Evolutionary conservation across 1,140 invertebrate genomes (phyloP).

Genomic region (Tetramorium alpestre): DNA sequence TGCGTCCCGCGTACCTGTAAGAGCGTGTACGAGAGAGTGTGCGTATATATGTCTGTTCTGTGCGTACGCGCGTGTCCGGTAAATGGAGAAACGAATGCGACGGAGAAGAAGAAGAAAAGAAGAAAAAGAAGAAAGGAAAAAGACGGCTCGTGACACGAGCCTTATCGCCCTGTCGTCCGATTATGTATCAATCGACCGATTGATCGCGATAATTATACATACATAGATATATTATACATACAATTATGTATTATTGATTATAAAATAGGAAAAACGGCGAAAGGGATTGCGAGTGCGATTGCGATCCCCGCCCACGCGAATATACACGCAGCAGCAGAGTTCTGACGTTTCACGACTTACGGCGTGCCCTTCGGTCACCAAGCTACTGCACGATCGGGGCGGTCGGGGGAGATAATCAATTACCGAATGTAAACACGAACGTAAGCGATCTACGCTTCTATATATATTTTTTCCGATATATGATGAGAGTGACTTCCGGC

Average conservation of each 20-base stretch:
- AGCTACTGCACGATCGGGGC: not conserved
- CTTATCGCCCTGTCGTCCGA: conserved; percentile 50
- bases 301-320: conserved; percentile 24
- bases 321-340: conserved; percentile 29
- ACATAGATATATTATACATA: conserved; percentile 56
- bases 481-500: conserved; percentile 12
- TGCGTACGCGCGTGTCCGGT: conserved; percentile 50
- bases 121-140: conserved; percentile 1
- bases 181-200: conserved; percentile 51
- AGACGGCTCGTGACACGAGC: conserved; percentile 26
- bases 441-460: conserved; percentile 20
- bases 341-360: conserved; percentile 3
- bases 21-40: conserved; percentile 72
- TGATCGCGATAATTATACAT: conserved; percentile 42
- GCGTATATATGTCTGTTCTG: conserved; percentile 36
- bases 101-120: not conserved
- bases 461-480: conserved; percentile 25
- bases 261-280: not conserved
- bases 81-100: conserved; percentile 11
- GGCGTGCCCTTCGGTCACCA: not conserved
- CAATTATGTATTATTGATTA: conserved; percentile 31
- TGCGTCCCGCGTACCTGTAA: conserved; percentile 71
- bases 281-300: not conserved
- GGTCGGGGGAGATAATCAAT: conserved; percentile 9
- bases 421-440: conserved; percentile 6